These are phyloP conservation scores for Acrobasis suavella DNA, from an alignment of 2,888 invertebrate genomes.

Conservation along the genomic window DNA sequence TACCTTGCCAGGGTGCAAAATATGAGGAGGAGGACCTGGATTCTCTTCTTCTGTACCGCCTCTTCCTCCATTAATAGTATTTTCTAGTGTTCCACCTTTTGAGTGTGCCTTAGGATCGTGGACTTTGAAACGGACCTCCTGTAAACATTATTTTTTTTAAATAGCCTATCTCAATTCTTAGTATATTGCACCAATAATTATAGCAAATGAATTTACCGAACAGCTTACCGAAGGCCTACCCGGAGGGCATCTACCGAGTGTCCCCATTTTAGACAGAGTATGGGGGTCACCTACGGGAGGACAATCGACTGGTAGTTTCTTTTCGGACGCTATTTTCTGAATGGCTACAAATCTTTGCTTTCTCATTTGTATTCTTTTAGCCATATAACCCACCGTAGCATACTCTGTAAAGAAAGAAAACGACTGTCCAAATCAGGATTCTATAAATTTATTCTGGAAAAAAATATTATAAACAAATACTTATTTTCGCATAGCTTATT, in stretches of 20 bases:
- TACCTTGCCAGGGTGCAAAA: constrained; percentile 93
- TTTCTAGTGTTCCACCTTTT: constrained; percentile 95
- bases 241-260: constrained; percentile 84
- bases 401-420: constrained; percentile 88
- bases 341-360: constrained; percentile 95
- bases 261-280: constrained; percentile 88
- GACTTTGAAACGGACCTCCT: constrained; percentile 98
- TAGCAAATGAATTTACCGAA: constrained; percentile 38
- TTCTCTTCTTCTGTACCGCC: constrained; percentile 85
- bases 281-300: constrained; percentile 87
- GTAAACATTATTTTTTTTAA: constrained; percentile 49
- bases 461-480: neutral
- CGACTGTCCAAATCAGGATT: constrained; percentile 32
- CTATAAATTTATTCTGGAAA: neutral
- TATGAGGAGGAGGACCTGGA: constrained; percentile 86
- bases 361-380: constrained; percentile 97
- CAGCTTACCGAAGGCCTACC: constrained; percentile 77
- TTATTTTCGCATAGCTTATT: constrained; percentile 18
- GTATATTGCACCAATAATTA: neutral
- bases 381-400: constrained; percentile 98
- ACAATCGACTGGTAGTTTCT: constrained; percentile 91
- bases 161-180: neutral
- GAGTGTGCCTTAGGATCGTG: constrained; percentile 97
- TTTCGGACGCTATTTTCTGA: constrained; percentile 96
- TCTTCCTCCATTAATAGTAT: constrained; percentile 93